phyloP scores from a whole-genome alignment of 2,797 vertebrate genomes.

The Acomys russatus region DNA sequence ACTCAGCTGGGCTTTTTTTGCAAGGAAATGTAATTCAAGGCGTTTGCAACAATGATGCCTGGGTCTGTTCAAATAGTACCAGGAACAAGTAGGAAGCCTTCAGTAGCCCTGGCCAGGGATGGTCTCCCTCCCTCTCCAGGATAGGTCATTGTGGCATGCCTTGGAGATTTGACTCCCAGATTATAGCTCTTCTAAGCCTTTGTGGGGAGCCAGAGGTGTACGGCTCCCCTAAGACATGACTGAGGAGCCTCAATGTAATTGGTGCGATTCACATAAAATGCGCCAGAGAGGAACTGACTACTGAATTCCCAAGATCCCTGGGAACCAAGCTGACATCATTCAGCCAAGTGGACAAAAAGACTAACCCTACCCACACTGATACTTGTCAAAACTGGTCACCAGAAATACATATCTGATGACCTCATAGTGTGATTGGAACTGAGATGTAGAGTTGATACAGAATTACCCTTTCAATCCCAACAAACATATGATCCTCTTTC shows the following conservation, averaged over 20 bases:
- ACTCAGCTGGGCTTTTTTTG: not conserved
- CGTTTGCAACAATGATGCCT: rapidly evolving
- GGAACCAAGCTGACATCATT: not conserved
- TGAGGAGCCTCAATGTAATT: not conserved
- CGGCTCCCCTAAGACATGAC: rapidly evolving
- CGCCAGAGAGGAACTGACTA: not conserved
- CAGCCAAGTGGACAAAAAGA: not conserved
- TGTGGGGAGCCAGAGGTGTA: not conserved
- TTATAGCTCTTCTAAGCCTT: not conserved
- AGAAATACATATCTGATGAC: rapidly evolving
- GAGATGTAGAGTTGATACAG: not conserved
- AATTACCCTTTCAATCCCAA: not conserved
- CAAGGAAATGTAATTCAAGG: not conserved
- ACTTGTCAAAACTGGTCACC: not conserved
- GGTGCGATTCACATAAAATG: not conserved
- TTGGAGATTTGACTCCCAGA: not conserved
- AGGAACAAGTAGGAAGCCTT: not conserved
- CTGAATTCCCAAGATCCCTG: not conserved
- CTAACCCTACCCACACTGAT: not conserved
- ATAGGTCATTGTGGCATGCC: rapidly evolving
- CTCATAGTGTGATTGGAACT: rapidly evolving
- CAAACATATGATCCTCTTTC: not conserved
- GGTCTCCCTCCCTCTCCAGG: not conserved
- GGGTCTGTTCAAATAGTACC: not conserved
- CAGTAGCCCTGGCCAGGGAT: rapidly evolving